Evolutionary conservation across 2,888 invertebrate genomes (phyloP).

Genomic region (Myopa tessellatipennis): DNA sequence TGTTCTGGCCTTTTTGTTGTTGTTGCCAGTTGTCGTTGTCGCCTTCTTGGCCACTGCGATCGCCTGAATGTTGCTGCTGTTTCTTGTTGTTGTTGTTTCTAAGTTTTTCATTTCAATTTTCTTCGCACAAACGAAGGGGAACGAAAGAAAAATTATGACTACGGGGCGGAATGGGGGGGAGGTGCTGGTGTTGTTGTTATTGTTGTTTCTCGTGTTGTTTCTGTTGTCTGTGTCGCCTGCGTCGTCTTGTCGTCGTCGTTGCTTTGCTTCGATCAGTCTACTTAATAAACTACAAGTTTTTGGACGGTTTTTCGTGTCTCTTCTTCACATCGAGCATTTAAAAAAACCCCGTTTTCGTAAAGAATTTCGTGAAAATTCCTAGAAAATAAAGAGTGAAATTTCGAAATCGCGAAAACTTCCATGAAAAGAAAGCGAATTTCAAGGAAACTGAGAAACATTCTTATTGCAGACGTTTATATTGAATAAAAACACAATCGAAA

Average conservation of each 20-base stretch:
- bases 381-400: neutral
- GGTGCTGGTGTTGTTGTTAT: constrained; percentile 19
- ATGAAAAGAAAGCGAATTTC: neutral
- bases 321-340: neutral
- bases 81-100: constrained; percentile 6
- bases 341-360: neutral
- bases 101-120: neutral
- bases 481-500: neutral
- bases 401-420: neutral
- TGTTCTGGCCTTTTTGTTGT: constrained; percentile 8
- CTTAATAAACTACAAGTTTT: constrained; percentile 28
- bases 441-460: too few species aligned
- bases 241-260: constrained; percentile 4
- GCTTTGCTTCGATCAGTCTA: constrained; percentile 20
- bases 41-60: neutral
- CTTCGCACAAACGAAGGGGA: neutral
- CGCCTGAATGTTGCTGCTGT: neutral
- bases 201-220: constrained; percentile 16
- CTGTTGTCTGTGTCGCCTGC: constrained; percentile 30
- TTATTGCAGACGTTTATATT: neutral
- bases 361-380: neutral
- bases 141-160: neutral
- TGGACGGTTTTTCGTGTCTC: constrained; percentile 30
- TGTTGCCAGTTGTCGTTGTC: constrained; percentile 18
- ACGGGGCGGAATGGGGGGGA: neutral